Base-by-base conservation (phyloP, 2,797 vertebrate genomes). In the Vultur gryphus region DNA sequence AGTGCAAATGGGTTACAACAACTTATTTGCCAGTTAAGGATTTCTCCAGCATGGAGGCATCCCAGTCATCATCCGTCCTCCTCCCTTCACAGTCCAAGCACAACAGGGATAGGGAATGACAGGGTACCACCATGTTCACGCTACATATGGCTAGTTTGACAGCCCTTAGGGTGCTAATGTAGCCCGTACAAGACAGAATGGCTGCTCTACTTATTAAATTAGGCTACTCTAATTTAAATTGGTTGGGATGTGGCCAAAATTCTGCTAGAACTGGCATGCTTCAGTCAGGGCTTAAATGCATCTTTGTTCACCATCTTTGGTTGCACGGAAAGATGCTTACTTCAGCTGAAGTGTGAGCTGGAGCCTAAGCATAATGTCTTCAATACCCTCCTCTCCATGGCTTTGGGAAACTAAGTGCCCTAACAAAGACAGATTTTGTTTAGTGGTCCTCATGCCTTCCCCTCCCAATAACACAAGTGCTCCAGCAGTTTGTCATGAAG, bases 201-300 rank as follows among this genome's bases (percentile, higher is more conserved):
- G 84, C 65, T 86, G 72, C 57, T 92, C 76, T 41, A 91, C 61
- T 93, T 93, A 94, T 91, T 93, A 91, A 80, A 92, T 96, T 89
- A 92, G 67, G 69, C 76, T 89, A 83, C 75, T 94, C 46, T 71
- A 87, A 92, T 79, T 87, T 87, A 89, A 95, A 90, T 75, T 62
- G 69, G 37, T 65, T 94, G 94, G 69, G 46, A 90, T 41, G 59
- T 41, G 51, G 83, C 91, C 85, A 96, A 95, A 95, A 72, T 90
- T 84, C 87, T 95, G 55, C 73, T 88, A 86, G 61, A 87, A 90
- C 13, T 91, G 94, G 89, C 91, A 93, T 29, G 51, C 77, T 76
- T 54, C 58, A 95, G 70, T 70, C 71, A 51, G 58, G 70, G 31
- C 58, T 94, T 86, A 96, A 95, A 93, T 59, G 62, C 44, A 78